phyloP scores from a whole-genome alignment of 2,113 vertebrate species.

The Choloepus hoffmanni region DNA sequence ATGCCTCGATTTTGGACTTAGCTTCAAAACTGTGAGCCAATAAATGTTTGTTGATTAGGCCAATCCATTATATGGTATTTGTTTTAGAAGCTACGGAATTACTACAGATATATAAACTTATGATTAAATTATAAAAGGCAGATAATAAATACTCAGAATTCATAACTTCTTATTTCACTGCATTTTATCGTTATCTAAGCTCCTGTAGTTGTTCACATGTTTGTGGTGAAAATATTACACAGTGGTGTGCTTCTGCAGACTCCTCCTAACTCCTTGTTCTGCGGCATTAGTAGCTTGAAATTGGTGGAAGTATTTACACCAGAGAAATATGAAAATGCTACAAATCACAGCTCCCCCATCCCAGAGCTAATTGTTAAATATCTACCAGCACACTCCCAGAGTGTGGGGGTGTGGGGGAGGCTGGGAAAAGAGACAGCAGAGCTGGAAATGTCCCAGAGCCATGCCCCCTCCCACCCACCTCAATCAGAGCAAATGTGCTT shows the following conservation, averaged over 20 bases:
- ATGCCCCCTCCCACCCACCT: background rate
- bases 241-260: background rate
- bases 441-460: background rate
- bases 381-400: background rate
- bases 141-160: background rate
- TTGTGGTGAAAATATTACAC: background rate
- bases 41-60: too few relatives aligned
- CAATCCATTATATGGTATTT: too few relatives aligned
- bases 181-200: background rate
- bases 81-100: too few relatives aligned
- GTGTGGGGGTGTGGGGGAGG: rapidly evolving
- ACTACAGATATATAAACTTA: background rate
- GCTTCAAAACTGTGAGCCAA: too few relatives aligned
- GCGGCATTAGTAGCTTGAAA: background rate
- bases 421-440: background rate
- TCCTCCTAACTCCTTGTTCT: background rate
- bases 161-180: background rate
- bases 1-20: too few relatives aligned
- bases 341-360: background rate
- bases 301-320: background rate
- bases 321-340: background rate
- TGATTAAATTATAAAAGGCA: background rate
- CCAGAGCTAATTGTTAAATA: background rate
- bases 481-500: background rate
- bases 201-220: background rate